Evolutionary conservation across 2,797 vertebrate genomes (phyloP).

Genomic region (Takifugu rubripes): DNA sequence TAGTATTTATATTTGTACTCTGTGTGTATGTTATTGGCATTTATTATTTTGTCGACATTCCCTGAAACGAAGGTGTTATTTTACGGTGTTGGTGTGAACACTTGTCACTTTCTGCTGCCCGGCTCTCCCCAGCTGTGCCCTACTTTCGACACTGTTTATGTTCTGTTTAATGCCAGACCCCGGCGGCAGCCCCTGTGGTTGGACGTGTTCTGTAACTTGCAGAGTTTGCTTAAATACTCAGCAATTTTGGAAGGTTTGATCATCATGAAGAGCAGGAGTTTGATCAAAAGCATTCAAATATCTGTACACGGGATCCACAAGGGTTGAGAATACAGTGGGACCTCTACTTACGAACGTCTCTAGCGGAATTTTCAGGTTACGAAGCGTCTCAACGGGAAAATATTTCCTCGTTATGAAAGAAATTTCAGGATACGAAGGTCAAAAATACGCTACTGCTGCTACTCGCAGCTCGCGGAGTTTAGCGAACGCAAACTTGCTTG

Average conservation of each 20-base stretch:
- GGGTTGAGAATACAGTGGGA: neutral
- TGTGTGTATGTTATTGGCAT: too few species aligned
- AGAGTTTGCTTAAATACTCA: slow-evolving; percentile 38
- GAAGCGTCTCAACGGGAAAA: too few species aligned
- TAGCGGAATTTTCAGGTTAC: too few species aligned
- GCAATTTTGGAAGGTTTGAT: slow-evolving; percentile 25
- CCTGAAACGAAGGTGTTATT: neutral
- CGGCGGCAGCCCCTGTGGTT: slow-evolving; percentile 30
- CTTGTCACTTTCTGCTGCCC: slow-evolving; percentile 37
- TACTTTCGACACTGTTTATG: slow-evolving; percentile 57
- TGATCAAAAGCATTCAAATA: neutral
- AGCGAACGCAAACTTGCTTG: too few species aligned
- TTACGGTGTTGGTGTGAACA: slow-evolving; percentile 13
- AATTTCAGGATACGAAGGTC: too few species aligned
- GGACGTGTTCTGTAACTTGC: slow-evolving; percentile 33
- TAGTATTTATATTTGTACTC: too few species aligned
- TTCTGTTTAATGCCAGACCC: slow-evolving; percentile 48
- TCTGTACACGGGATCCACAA: neutral
- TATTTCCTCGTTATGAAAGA: too few species aligned
- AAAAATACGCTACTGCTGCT: too few species aligned
- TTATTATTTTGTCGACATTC: too few species aligned
- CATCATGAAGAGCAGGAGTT: slow-evolving; percentile 4
- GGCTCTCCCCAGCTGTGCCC: slow-evolving; percentile 66
- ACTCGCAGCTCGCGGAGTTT: too few species aligned
- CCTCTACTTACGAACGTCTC: too few species aligned